phyloP scores from a whole-genome alignment of 2,888 invertebrate species.

The Athalia cordata region DNA sequence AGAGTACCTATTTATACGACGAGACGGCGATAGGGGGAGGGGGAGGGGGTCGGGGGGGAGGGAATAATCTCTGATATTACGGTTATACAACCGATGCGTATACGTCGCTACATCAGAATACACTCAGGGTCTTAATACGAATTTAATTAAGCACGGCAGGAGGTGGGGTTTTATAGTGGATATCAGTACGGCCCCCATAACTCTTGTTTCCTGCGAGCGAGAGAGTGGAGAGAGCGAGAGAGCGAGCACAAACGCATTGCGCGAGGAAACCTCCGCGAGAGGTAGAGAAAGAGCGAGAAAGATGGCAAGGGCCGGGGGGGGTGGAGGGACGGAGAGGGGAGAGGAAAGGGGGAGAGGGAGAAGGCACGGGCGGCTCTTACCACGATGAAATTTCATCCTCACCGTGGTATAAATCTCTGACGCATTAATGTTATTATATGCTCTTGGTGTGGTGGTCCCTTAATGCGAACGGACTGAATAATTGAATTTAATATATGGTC shows the following conservation, averaged over 20 bases:
- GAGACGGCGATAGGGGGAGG: too few species aligned
- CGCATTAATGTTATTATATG: constrained; percentile 65
- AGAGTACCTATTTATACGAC: neutral
- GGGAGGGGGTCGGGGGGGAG: neutral
- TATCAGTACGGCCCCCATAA: constrained; percentile 45
- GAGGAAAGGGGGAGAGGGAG: constrained; percentile 45
- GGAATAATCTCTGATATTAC: constrained; percentile 43
- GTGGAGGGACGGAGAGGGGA: constrained; percentile 52
- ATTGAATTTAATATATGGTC: constrained; percentile 46
- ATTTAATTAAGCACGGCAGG: constrained; percentile 69
- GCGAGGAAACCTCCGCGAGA: constrained; percentile 49
- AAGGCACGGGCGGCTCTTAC: constrained; percentile 48
- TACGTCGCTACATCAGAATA: constrained; percentile 65
- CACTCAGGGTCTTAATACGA: constrained; percentile 71
- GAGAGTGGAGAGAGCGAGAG: constrained; percentile 46
- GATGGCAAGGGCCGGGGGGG: constrained; percentile 47
- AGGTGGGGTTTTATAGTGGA: constrained; percentile 45
- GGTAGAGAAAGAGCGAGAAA: constrained; percentile 59
- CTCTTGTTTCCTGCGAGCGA: constrained; percentile 44
- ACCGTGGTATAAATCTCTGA: constrained; percentile 67
- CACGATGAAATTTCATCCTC: constrained; percentile 69
- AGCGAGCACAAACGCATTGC: constrained; percentile 48
- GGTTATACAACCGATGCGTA: constrained; percentile 44
- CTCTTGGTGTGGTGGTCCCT: constrained; percentile 45
- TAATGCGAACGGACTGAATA: constrained; percentile 46